phyloP scores from a whole-genome alignment of 2,113 vertebrate species.

The Globicephala melas region DNA sequence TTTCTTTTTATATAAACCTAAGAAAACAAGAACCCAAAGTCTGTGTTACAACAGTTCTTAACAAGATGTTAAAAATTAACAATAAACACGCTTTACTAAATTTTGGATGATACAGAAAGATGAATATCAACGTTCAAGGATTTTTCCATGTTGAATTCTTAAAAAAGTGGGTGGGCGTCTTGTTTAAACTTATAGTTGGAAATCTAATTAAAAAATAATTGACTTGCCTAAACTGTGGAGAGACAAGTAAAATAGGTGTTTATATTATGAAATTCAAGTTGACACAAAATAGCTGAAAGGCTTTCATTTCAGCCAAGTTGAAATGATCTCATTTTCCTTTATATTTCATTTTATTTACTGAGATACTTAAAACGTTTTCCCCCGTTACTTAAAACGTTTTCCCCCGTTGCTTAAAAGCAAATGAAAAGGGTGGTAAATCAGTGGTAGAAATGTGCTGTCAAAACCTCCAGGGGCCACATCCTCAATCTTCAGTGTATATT shows the following conservation, averaged over 20 bases:
- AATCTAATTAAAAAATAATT: conserved; percentile 63
- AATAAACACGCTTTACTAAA: conserved; percentile 6
- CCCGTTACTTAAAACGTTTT: conserved; percentile 64
- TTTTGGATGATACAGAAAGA: conserved; percentile 41
- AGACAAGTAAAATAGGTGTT: conserved; percentile 76
- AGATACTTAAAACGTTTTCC: conserved; percentile 66
- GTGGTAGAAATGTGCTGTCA: conserved; percentile 56
- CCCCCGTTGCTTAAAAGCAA: conserved; percentile 50
- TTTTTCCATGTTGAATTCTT: conserved; percentile 43
- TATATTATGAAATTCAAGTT: conserved; percentile 78
- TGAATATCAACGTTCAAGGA: conserved; percentile 17
- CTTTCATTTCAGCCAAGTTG: conserved; percentile 73
- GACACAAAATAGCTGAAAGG: conserved; percentile 75
- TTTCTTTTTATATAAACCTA: conserved; percentile 48
- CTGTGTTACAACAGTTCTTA: conserved; percentile 25
- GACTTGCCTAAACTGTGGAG: conserved; percentile 52
- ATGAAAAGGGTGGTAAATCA: conserved; percentile 66
- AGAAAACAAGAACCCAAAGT: conserved; percentile 35
- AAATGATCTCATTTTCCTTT: conserved; percentile 70
- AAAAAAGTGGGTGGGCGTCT: conserved; percentile 21
- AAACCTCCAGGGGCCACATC: conserved; percentile 56
- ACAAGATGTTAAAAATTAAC: conserved; percentile 43
- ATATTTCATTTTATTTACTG: conserved; percentile 73
- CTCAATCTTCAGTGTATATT: conserved; percentile 61
- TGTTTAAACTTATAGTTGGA: conserved; percentile 35